A percentile compares a stretch with the other conserved stretches of the same genome.
phyloP scores from a whole-genome alignment of 2,113 vertebrate genomes.

The Columba livia region DNA sequence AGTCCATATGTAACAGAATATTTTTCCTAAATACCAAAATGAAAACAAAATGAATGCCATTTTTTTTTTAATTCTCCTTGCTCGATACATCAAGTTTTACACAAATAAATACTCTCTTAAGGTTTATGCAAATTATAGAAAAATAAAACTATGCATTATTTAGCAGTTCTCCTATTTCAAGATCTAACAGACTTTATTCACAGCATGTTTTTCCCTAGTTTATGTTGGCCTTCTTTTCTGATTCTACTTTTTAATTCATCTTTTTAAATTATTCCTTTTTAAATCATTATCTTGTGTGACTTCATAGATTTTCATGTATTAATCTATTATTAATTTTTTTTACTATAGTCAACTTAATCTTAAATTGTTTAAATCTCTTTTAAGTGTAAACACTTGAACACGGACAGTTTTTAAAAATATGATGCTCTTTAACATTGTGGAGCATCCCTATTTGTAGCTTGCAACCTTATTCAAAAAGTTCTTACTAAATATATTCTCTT shows the following conservation, averaged over 20 bases:
- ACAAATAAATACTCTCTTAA: slow-evolving; percentile 91
- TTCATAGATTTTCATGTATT: slow-evolving; percentile 84
- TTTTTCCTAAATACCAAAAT: slow-evolving; percentile 91
- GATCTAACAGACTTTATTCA: slow-evolving; percentile 90
- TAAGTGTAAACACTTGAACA: slow-evolving; percentile 80
- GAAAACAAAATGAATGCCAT: slow-evolving; percentile 89
- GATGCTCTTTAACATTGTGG: slow-evolving; percentile 71
- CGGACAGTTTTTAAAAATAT: slow-evolving; percentile 67
- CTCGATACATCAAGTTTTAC: slow-evolving; percentile 86
- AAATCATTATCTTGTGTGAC: slow-evolving; percentile 87
- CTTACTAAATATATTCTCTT: slow-evolving; percentile 73
- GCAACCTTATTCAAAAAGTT: slow-evolving; percentile 74
- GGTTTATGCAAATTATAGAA: slow-evolving; percentile 88
- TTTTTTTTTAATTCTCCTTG: slow-evolving; percentile 81
- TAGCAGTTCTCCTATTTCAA: slow-evolving; percentile 89
- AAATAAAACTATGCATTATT: slow-evolving; percentile 91
- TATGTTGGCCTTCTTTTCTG: slow-evolving; percentile 86
- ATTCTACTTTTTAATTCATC: slow-evolving; percentile 87
- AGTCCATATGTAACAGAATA: slow-evolving; percentile 99
- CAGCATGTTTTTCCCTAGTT: slow-evolving; percentile 90
- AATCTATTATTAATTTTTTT: slow-evolving; percentile 86
- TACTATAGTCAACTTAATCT: slow-evolving; percentile 80
- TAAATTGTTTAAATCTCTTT: slow-evolving; percentile 83
- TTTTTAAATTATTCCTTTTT: slow-evolving; percentile 90
- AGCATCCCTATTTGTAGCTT: slow-evolving; percentile 70